Base-by-base conservation (phyloP, 2,888 invertebrate species). In the Tethea ocularis region DNA sequence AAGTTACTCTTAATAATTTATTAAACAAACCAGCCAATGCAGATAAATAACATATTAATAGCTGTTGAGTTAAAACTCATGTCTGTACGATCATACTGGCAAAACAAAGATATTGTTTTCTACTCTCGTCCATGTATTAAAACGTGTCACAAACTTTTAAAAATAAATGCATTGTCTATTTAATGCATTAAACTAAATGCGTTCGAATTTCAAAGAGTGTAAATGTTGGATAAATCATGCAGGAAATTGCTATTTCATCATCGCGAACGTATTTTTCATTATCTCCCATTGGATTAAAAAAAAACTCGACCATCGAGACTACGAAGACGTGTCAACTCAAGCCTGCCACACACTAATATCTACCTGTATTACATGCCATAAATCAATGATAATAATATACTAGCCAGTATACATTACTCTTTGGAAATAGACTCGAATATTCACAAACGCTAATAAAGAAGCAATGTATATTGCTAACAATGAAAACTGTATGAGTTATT, bases 401-500 rank as follows among this genome's bases (percentile, higher is more conserved):
- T 7, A 8, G 20, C 8, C 20, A 8, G 46, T 36, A 20, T 60
- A 57, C 63, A 63, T 61, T 57, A 57, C 60, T 17, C 17, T 24
- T 51, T 20, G 8, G 24, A 33, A 22, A 38, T 22, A 4, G 46
- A 15, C 38, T 57, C 29, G n/a, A 23, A 29, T 33, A 11, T 17
- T 20, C 1, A n/a, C 22, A 38, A 54, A 51, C 33, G 33, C 10
- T 63, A 61, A 58, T 61, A 60, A 72, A 62, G 67, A 66, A 64
- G 79, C 80, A 78, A 72, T 86, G 84, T 75, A 81, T 67, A 68
- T 69, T 58, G 61, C 58, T 59, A 57, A 64, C 63, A 69, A 70
- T 74, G 71, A 68, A 67, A 65, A 38, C 61, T 64, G 68, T 61
- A 64, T 61, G 58, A 57, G 62, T 51, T 46, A 57, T 74, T 77